Evolutionary conservation across 2,888 invertebrate species (phyloP), one percentile per base, ranked within the genome.

Genomic region (Zaprionus lineosus): DNA sequence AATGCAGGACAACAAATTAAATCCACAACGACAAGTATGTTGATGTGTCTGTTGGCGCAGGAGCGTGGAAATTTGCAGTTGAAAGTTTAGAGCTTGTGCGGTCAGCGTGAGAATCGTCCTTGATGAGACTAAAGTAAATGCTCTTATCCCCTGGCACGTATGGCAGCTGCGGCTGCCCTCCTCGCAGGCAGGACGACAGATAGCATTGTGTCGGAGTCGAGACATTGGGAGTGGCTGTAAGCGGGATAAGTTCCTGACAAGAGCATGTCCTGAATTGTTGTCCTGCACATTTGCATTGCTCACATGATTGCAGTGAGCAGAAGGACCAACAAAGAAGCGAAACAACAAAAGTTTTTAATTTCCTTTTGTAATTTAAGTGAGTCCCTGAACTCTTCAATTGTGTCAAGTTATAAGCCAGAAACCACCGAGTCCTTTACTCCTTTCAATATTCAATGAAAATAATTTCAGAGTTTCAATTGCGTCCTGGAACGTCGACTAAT

Each of bases 311-410:
- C n/a, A n/a, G n/a, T n/a, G n/a, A n/a, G 52, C 41, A 21, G 24
- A 41, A 37, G 61, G 62, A 53, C 43, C 34, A n/a, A 33, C 9
- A n/a, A n/a, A n/a, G 41, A 31, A 41, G 14, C 39, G 34, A 14
- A 11, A 39, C 52, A 51, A 41, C 57, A 65, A 70, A n/a, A 51
- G 61, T 61, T 61, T 55, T 70, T 52, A 66, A 60, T 65, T 70
- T 65, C 33, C 43, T 44, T 31, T 61, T 36, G 53, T 61, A 57
- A 66, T 61, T 66, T 58, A 36, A 43, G 44, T 12, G 52, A 55
- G 52, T 43, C 53, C 50, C 39, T 65, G 31, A 61, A 61, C 39
- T 55, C 47, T 53, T 50, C 66, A 70, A 62, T 66, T 70, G 58
- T 58, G 55, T 70, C 63, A 29, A 51, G 39, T 31, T 47, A 39